Evolutionary conservation across 1,140 invertebrate species (phyloP).

Genomic region (Zeugodacus cucurbitae): DNA sequence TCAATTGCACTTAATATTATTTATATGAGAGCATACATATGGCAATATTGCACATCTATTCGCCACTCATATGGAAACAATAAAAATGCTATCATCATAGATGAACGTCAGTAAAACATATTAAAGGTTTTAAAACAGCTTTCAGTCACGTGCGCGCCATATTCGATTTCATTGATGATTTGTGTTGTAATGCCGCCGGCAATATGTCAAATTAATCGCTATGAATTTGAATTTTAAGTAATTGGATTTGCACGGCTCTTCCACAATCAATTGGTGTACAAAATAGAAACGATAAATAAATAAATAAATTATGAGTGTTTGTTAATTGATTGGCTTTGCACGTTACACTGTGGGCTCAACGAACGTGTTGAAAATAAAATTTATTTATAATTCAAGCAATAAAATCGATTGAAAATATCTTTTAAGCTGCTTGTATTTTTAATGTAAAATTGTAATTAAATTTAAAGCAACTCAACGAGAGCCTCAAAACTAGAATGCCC

Average conservation of each 20-base stretch:
- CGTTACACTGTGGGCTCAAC: not conserved
- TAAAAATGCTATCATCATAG: no score
- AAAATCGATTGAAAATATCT: not conserved
- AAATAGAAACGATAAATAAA: not conserved
- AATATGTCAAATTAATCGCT: not conserved
- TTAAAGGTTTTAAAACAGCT: not conserved
- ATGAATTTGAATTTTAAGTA: conserved; percentile 10
- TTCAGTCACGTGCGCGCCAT: not conserved
- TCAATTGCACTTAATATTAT: no score
- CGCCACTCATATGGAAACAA: no score
- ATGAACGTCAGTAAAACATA: no score
- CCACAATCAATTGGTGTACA: not conserved
- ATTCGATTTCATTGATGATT: not conserved
- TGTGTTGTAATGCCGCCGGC: not conserved
- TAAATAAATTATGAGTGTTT: not conserved
- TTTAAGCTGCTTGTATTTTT: not conserved
- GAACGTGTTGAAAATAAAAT: not conserved
- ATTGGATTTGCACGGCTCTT: not conserved
- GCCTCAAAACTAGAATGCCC: not conserved
- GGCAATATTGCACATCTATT: no score
- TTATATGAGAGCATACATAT: no score
- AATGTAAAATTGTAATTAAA: not conserved
- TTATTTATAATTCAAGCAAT: not conserved
- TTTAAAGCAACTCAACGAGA: no score
- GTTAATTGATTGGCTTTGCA: not conserved